A percentile compares a stretch with the other conserved stretches of the same genome.
These are phyloP conservation scores for Drosophila sp. DNA, from an alignment of 1,140 invertebrate genomes.

Conservation along the genomic window DNA sequence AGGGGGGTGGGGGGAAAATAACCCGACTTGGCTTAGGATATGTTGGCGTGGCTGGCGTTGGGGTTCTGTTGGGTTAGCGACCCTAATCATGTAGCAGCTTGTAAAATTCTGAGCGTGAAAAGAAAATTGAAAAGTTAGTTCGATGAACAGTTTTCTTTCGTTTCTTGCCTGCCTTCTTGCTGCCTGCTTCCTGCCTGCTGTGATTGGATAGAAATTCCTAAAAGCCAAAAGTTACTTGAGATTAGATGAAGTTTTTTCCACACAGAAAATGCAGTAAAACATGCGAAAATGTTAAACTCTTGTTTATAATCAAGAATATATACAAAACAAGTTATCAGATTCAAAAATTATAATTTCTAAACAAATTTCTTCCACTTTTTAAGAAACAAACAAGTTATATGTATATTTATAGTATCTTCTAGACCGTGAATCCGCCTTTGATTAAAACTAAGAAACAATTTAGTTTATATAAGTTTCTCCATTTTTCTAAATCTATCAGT, in stretches of 20 bases:
- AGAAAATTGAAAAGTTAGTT: constrained; percentile 76
- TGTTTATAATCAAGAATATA: background rate
- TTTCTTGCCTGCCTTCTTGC: background rate
- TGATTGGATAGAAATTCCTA: constrained; percentile 66
- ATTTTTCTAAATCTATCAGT: too few relatives aligned
- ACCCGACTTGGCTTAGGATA: background rate
- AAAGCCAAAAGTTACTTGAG: constrained; percentile 51
- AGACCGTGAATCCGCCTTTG: too few relatives aligned
- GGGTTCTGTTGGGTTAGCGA: constrained; percentile 29
- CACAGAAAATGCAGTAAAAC: background rate
- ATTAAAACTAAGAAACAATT: too few relatives aligned
- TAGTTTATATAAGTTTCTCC: too few relatives aligned
- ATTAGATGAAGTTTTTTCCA: constrained; percentile 3
- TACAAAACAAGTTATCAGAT: background rate
- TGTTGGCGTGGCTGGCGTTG: background rate
- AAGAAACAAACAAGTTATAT: background rate
- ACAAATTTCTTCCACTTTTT: too few relatives aligned
- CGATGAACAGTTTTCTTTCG: constrained; percentile 26
- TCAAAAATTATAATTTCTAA: background rate
- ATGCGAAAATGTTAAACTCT: background rate
- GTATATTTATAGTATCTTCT: too few relatives aligned
- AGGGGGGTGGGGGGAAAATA: background rate
- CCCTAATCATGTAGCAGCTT: constrained; percentile 79
- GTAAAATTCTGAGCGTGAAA: constrained; percentile 74
- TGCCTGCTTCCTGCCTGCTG: constrained; percentile 33